phyloP scores from a whole-genome alignment of 2,888 invertebrate species.

The Luperina nickerlii region DNA sequence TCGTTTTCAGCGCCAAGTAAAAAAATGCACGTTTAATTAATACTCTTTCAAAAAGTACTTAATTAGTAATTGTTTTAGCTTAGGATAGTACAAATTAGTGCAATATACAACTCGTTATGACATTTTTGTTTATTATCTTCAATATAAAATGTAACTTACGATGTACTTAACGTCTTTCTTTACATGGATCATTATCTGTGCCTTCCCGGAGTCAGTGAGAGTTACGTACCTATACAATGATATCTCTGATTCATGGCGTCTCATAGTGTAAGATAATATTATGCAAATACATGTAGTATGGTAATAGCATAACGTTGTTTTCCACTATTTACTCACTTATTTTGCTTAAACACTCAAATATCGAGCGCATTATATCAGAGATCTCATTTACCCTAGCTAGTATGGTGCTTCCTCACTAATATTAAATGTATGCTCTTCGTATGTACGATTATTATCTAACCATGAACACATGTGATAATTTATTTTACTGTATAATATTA shows the following conservation, averaged over 20 bases:
- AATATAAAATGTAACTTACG: constrained; percentile 15
- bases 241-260: constrained; percentile 30
- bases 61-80: constrained; percentile 64
- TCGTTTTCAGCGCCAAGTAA: background rate
- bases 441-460: constrained; percentile 40
- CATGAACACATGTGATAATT: constrained; percentile 58
- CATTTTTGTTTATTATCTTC: constrained; percentile 41
- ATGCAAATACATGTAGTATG: background rate
- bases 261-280: background rate
- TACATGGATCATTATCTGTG: constrained; percentile 25
- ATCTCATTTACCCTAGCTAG: constrained; percentile 15
- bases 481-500: constrained; percentile 37
- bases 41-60: constrained; percentile 67
- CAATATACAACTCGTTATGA: constrained; percentile 64
- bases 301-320: background rate
- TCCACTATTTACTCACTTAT: background rate
- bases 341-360: background rate
- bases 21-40: constrained; percentile 28
- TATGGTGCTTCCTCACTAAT: constrained; percentile 36
- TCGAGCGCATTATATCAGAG: constrained; percentile 30
- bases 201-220: constrained; percentile 22
- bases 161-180: constrained; percentile 53
- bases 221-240: constrained; percentile 11
- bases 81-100: constrained; percentile 76
- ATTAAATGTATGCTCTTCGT: constrained; percentile 20